Evolutionary conservation across 2,888 invertebrate genomes (phyloP), one percentile per base, ranked within the genome.

Genomic region (Agrotis segetum): DNA sequence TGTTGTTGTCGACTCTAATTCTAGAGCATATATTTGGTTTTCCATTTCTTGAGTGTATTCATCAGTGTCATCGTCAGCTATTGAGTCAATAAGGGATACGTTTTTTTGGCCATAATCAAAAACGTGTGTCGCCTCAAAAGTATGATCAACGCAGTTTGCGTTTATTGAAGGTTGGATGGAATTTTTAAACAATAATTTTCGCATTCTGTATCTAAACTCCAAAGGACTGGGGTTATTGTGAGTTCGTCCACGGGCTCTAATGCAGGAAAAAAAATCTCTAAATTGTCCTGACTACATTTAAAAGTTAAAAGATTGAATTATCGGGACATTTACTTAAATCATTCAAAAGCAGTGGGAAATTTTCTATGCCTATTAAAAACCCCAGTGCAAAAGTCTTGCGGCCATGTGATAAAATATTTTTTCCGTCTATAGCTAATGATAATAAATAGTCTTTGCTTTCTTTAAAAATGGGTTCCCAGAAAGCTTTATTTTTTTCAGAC

Each of bases 121-220:
- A 16, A 47, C 47, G 47, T n/a, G n/a, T n/a, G 47, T 16, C 17
- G 47, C 47, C 47, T 47, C 47, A 47, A 47, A 47, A 47, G 47
- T 47, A 16, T 47, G 47, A 47, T 47, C 47, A 47, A 47, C n/a
- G n/a, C n/a, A n/a, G n/a, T n/a, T n/a, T n/a, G 47, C 47, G 47
- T 47, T 47, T 47, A 47, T 47, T 47, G n/a, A n/a, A n/a, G n/a
- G n/a, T n/a, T n/a, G n/a, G 47, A 47, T 47, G 47, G 47, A 47
- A 47, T 47, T 47, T 47, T 47, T 47, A 47, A 47, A 47, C 47
- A 47, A 16, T 47, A 47, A 47, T 47, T 47, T 16, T 47, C 47
- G 47, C n/a, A 47, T 47, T 47, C 47, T 16, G 47, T 47, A 47
- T 47, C 17, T 47, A 47, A 47, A 47, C 47, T 47, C 47, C 47